Percentiles rank a stretch among this genome's conserved stretches.
These are phyloP conservation scores for Xenopus petersii DNA, from an alignment of 2,797 vertebrate species.

Conservation along the genomic window DNA sequence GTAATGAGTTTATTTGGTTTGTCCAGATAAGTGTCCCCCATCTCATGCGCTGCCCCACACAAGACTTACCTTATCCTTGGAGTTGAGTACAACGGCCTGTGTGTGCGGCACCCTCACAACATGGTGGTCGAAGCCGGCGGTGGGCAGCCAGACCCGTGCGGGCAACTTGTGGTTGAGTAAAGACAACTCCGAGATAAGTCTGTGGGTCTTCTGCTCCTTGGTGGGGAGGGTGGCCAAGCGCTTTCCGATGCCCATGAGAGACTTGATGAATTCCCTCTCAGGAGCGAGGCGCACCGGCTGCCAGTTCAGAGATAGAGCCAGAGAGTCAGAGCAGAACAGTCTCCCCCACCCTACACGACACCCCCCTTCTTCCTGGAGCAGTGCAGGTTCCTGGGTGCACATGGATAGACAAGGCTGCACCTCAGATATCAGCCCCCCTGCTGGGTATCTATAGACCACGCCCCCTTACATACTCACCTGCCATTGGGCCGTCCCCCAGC, in stretches of 20 bases:
- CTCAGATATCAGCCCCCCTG: too few relatives aligned
- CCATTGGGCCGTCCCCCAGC: too few relatives aligned
- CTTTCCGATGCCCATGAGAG: conserved; percentile 90
- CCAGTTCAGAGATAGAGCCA: background rate
- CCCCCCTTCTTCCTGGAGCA: background rate
- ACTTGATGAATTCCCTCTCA: conserved; percentile 93
- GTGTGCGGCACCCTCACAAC: conserved; percentile 88
- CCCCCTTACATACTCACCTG: too few relatives aligned
- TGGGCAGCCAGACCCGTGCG: conserved; percentile 88
- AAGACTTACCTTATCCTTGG: conserved; percentile 86
- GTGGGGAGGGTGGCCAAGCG: conserved; percentile 89
- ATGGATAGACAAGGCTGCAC: too few relatives aligned
- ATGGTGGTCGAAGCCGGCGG: conserved; percentile 85
- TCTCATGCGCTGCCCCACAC: too few relatives aligned
- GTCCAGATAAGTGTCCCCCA: too few relatives aligned
- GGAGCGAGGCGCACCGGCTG: conserved; percentile 87
- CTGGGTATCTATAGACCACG: too few relatives aligned
- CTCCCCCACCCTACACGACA: too few relatives aligned
- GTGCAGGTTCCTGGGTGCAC: background rate
- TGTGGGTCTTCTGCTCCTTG: conserved; percentile 94
- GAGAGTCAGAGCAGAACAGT: too few relatives aligned
- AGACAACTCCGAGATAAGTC: conserved; percentile 89
- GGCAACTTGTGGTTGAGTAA: conserved; percentile 95
- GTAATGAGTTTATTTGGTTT: too few relatives aligned
- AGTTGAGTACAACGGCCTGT: conserved; percentile 92